Evolutionary conservation across 2,888 invertebrate genomes (phyloP).

Genomic region (Dryadula phaetusa): DNA sequence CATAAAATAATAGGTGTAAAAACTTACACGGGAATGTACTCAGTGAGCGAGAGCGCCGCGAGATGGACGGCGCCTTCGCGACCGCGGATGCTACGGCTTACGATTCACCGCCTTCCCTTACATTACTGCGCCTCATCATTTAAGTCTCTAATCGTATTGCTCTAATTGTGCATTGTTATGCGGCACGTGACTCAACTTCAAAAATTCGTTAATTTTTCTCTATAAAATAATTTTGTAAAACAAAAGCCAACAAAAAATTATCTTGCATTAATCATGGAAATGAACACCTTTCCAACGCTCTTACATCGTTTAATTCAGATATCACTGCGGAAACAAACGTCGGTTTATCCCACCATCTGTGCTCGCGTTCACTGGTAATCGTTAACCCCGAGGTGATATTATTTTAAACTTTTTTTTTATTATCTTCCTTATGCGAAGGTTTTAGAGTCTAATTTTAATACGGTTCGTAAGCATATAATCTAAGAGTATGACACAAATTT

Average conservation of each 20-base stretch:
- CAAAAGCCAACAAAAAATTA: constrained; percentile 65
- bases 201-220: neutral
- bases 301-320: constrained; percentile 84
- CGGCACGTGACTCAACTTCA: constrained; percentile 28
- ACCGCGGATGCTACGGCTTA: constrained; percentile 45
- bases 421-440: constrained; percentile 69
- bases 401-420: constrained; percentile 82
- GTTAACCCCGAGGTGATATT: constrained; percentile 85
- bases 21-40: constrained; percentile 85
- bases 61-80: constrained; percentile 72
- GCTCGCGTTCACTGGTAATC: constrained; percentile 82
- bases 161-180: too few relatives aligned
- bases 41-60: constrained; percentile 78
- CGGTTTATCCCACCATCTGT: constrained; percentile 83
- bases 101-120: constrained; percentile 47
- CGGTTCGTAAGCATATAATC: constrained; percentile 57
- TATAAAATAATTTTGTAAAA: constrained; percentile 42
- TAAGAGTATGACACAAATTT: constrained; percentile 82
- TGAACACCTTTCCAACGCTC: constrained; percentile 82
- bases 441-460: constrained; percentile 75
- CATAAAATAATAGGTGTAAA: constrained; percentile 85
- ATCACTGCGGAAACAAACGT: constrained; percentile 85
- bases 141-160: constrained; percentile 2
- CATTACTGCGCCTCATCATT: constrained; percentile 48
- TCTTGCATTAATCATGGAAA: constrained; percentile 83